These are phyloP conservation scores for Tanaodytes sp. DNA, from an alignment of 2,888 invertebrate species.

Conservation along the genomic window DNA sequence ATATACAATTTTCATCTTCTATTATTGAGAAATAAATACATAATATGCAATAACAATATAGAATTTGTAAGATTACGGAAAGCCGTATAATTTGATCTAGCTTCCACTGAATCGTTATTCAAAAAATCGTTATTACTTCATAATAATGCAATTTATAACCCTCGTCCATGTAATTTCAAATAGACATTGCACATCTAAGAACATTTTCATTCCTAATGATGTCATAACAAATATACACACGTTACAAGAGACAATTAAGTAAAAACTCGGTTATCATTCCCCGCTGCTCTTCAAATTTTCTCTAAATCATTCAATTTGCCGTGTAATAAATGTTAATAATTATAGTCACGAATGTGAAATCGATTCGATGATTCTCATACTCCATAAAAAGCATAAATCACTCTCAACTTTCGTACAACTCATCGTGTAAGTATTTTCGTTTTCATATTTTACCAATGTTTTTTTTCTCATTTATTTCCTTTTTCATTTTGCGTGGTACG, in stretches of 20 bases:
- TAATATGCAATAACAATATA: conserved; percentile 55
- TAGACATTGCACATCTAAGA: conserved; percentile 46
- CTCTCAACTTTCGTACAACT: conserved; percentile 49
- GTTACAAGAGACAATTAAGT: conserved; percentile 48
- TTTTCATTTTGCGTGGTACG: conserved; percentile 33
- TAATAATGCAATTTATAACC: conserved; percentile 41
- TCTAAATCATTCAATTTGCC: conserved; percentile 33
- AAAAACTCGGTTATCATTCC: conserved; percentile 37
- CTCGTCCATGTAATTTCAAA: conserved; percentile 31
- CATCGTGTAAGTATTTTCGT: conserved; percentile 27
- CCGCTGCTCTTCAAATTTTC: conserved; percentile 9
- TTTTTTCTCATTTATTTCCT: conserved; percentile 15
- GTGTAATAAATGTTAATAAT: conserved; percentile 41
- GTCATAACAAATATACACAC: conserved; percentile 42
- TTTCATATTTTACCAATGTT: conserved; percentile 1
- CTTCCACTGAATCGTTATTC: conserved; percentile 44
- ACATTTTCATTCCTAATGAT: conserved; percentile 32
- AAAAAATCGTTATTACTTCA: conserved; percentile 41
- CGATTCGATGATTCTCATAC: conserved; percentile 42
- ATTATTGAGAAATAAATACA: conserved; percentile 62
- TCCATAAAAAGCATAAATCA: conserved; percentile 47
- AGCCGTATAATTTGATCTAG: conserved; percentile 50
- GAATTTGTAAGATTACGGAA: conserved; percentile 52
- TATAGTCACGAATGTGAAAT: conserved; percentile 42
- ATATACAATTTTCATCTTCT: conserved; percentile 62